Conservation (phyloP, 2,888 invertebrate genomes). For the Vandiemenella viatica region DNA sequence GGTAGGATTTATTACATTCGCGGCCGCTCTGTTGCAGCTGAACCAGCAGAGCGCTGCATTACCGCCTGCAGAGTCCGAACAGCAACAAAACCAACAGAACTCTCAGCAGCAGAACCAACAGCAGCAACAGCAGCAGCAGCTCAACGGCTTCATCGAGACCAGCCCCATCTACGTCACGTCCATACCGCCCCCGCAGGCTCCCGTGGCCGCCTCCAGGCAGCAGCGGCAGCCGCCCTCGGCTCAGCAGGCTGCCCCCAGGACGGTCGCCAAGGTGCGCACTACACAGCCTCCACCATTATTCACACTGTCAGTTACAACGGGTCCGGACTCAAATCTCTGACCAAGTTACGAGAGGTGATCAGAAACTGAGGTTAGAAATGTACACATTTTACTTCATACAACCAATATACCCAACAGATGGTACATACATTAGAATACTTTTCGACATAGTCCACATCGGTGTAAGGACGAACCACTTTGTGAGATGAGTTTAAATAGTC, state of each 20-base stretch:
- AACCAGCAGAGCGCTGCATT: conserved; percentile 46
- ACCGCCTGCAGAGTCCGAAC: conserved; percentile 23
- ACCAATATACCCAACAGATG: no score
- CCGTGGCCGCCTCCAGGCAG: conserved; percentile 9
- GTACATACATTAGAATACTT: no score
- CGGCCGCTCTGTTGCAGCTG: conserved; percentile 35
- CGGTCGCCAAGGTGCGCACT: background rate
- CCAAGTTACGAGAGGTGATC: no score
- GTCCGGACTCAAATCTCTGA: no score
- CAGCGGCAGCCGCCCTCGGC: conserved; percentile 9
- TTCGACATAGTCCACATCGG: no score
- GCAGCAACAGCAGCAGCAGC: conserved; percentile 30
- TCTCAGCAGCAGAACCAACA: conserved; percentile 25
- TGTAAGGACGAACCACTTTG: no score
- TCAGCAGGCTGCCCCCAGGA: conserved; percentile 9
- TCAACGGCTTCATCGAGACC: conserved; percentile 69
- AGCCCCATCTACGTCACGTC: conserved; percentile 74
- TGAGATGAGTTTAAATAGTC: no score
- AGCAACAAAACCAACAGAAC: conserved; percentile 24
- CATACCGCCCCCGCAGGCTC: conserved; percentile 23
- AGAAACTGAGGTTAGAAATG: no score
- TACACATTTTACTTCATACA: no score
- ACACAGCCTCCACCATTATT: conserved; percentile 5
- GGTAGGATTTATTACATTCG: no score
- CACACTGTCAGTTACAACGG: no score